These are phyloP conservation scores for Drosophila seguyi DNA, from an alignment of 1,140 invertebrate species.

Conservation along the genomic window DNA sequence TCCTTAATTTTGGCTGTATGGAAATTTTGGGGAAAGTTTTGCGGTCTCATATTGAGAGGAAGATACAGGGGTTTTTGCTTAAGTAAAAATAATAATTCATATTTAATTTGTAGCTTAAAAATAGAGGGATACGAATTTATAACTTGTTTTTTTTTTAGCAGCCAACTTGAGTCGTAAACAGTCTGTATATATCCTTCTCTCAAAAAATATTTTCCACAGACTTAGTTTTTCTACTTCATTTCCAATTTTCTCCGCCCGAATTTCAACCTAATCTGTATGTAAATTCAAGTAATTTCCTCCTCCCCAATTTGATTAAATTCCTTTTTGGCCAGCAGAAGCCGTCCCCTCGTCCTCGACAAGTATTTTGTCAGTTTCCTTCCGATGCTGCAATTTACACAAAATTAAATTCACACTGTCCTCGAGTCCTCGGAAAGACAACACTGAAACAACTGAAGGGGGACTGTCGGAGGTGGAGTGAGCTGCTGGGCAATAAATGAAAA, in stretches of 20 bases:
- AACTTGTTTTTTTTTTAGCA: too few species aligned
- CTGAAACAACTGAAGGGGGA: conserved; percentile 2
- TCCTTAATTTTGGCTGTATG: not conserved
- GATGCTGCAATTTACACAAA: conserved; percentile 78
- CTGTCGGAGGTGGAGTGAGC: not conserved
- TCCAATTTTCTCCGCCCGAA: conserved; percentile 21
- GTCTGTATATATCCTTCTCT: not conserved
- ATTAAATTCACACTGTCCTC: conserved; percentile 81
- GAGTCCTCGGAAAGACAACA: conserved; percentile 6
- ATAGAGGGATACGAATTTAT: too few species aligned
- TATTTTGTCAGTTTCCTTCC: conserved; percentile 50
- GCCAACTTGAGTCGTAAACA: too few species aligned
- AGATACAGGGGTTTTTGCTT: not conserved
- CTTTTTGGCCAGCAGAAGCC: conserved; percentile 12
- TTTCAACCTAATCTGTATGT: conserved; percentile 49
- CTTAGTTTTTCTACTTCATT: not conserved
- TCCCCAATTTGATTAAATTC: conserved; percentile 61
- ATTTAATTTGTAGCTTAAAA: not conserved
- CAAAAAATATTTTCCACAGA: not conserved
- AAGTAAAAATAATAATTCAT: not conserved
- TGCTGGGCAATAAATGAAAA: conserved; percentile 73
- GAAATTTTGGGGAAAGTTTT: conserved; percentile 7
- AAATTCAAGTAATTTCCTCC: conserved; percentile 50
- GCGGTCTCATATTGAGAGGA: conserved; percentile 4
- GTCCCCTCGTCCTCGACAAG: conserved; percentile 22